Evolutionary conservation across 2,113 vertebrate species (phyloP).

Genomic region (Amphiprion ocellaris): DNA sequence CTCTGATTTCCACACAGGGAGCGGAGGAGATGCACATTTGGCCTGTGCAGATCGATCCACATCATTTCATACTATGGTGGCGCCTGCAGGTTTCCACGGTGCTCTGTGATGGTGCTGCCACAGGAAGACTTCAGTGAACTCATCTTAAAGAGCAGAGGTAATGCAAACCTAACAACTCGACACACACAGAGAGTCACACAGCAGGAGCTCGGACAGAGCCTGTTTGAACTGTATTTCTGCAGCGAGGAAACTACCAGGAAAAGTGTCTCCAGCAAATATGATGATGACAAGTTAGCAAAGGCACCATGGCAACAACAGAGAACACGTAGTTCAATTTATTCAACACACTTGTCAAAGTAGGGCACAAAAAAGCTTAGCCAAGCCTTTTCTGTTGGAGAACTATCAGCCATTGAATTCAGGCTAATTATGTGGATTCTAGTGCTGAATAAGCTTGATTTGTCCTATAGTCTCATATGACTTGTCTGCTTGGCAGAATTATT

Average conservation of each 20-base stretch:
- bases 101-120: slow-evolving; percentile 12
- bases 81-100: slow-evolving; percentile 26
- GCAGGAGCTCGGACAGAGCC: slow-evolving; percentile 25
- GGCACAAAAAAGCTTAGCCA: slow-evolving; percentile 48
- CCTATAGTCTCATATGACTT: slow-evolving; percentile 9
- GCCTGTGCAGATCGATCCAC: slow-evolving; percentile 37
- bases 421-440: slow-evolving; percentile 46
- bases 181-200: slow-evolving; percentile 22
- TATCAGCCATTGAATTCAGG: slow-evolving; percentile 49
- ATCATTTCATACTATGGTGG: slow-evolving; percentile 36
- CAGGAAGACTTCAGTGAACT: slow-evolving; percentile 36
- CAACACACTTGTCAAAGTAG: slow-evolving; percentile 58
- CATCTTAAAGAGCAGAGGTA: slow-evolving; percentile 30
- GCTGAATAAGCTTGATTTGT: slow-evolving; percentile 52
- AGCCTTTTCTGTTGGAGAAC: slow-evolving; percentile 49
- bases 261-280: slow-evolving; percentile 42
- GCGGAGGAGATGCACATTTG: slow-evolving; percentile 47
- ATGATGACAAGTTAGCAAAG: slow-evolving; percentile 47
- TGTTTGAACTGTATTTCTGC: slow-evolving; percentile 15
- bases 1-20: slow-evolving; percentile 51
- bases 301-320: slow-evolving; percentile 51
- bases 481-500: background rate
- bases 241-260: slow-evolving; percentile 5
- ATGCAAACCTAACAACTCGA: slow-evolving; percentile 13
- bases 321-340: slow-evolving; percentile 36